Percentiles rank a stretch among this genome's conserved stretches.
These are phyloP conservation scores for Pyrocephalus nanus DNA, from an alignment of 2,797 vertebrate genomes.

Conservation along the genomic window DNA sequence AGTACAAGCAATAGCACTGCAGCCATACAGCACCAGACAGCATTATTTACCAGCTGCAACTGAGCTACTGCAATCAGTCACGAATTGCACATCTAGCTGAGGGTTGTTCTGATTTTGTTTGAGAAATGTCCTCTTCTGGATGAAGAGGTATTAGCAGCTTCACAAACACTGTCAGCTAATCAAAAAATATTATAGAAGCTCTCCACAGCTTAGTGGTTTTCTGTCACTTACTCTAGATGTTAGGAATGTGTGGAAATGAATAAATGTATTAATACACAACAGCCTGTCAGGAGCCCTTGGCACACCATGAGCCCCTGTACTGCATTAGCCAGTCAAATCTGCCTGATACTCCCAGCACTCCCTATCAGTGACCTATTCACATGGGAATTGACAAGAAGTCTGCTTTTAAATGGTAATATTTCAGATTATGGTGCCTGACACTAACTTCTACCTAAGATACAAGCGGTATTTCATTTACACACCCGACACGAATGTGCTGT, in stretches of 20 bases:
- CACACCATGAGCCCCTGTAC: accelerated
- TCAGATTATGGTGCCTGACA: neutral
- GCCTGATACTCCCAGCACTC: neutral
- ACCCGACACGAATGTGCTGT: neutral
- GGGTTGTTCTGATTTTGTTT: neutral
- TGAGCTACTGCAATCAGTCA: neutral
- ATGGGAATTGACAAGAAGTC: neutral
- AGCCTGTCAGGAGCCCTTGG: neutral
- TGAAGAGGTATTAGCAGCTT: constrained; percentile 42
- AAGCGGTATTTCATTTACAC: neutral
- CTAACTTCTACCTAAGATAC: neutral
- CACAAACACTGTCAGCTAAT: constrained; percentile 52
- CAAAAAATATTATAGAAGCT: constrained; percentile 3
- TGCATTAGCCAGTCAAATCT: neutral
- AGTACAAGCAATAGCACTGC: neutral
- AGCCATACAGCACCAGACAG: neutral
- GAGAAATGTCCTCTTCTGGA: constrained; percentile 2
- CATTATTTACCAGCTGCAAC: neutral
- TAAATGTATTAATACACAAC: neutral
- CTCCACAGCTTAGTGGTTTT: neutral
- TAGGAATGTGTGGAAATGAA: neutral
- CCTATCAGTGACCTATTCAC: neutral
- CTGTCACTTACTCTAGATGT: neutral
- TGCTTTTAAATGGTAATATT: neutral
- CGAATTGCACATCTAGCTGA: neutral